Base-by-base conservation (phyloP, 2,113 vertebrate species). In the Nibea albiflora region DNA sequence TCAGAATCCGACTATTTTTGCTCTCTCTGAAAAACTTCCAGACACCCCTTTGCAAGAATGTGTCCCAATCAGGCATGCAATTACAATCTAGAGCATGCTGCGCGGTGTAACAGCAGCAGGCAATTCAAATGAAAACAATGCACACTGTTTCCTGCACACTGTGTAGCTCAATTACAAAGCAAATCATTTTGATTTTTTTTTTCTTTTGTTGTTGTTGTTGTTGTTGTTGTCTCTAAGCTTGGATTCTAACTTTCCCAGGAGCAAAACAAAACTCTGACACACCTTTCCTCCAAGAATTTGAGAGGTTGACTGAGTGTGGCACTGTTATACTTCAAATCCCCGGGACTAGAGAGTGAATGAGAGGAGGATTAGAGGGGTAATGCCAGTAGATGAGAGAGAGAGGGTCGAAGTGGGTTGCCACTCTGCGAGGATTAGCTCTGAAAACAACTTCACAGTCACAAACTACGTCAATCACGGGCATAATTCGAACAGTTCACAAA, bases 321-420 rank as follows among this genome's bases (percentile, higher is more conserved):
- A 58, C 81, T 86, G 84, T 86, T 90, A 39, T 39, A 83, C 78
- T 89, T 91, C 81, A 96, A 96, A 96, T 95, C 93, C 84, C 85
- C 69, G 76, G 80, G 88, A 94, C 92, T 92, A 94, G 89, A 90
- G 94, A 95, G 94, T 90, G 93, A 97, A 95, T 16, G 76, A 93
- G 90, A 89, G 87, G 76, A 78, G 94, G 95, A 96, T 97, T 97
- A 96, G 92, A 94, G 84, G 92, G 90, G 93, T 96, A 96, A 96
- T 96, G 92, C 95, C 76, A 73, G 73, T 63, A 93, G 95, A 96
- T 95, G 91, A 95, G 87, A 54, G 58, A 22, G 67, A 80, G 76
- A 81, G 85, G 94, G 95, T 94, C 90, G 88, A 80, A 88, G 89
- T 85, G 94, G 92, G 91, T 93, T 92, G 90, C 85, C 93, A 93